A percentile compares a stretch with the other conserved stretches of the same genome.
phyloP scores from a whole-genome alignment of 2,888 invertebrate genomes.

The Drosophila sordidapex region DNA sequence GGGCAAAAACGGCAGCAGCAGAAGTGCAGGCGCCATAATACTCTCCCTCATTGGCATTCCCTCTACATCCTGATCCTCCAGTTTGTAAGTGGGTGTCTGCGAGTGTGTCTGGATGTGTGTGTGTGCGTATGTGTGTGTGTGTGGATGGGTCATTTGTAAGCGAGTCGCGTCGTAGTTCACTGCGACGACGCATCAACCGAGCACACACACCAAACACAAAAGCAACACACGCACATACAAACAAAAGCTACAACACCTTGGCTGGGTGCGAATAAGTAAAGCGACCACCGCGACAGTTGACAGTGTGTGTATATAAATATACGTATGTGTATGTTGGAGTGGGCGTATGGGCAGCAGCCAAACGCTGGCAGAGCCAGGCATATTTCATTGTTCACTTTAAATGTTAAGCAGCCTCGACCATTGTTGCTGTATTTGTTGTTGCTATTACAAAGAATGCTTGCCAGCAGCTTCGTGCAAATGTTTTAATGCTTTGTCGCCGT shows the following conservation, averaged over 20 bases:
- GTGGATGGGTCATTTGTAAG: conserved; percentile 70
- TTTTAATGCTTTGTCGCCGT: conserved; percentile 68
- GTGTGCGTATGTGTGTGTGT: conserved; percentile 15
- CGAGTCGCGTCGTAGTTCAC: conserved; percentile 52
- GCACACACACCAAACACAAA: conserved; percentile 25
- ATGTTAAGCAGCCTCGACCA: conserved; percentile 71
- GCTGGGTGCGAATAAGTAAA: conserved; percentile 72
- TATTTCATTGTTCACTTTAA: conserved; percentile 81
- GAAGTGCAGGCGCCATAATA: conserved; percentile 53
- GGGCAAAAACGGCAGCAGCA: conserved; percentile 50
- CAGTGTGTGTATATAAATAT: not conserved
- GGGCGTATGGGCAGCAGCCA: conserved; percentile 37
- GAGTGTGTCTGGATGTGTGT: conserved; percentile 4
- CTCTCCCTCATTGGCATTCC: conserved; percentile 22
- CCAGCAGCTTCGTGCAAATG: conserved; percentile 59
- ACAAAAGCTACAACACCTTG: conserved; percentile 63
- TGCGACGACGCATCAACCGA: conserved; percentile 44
- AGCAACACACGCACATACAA: conserved; percentile 27
- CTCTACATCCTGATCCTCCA: conserved; percentile 7
- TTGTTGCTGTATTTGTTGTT: conserved; percentile 27
- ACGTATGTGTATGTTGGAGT: not conserved
- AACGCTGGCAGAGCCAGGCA: conserved; percentile 46
- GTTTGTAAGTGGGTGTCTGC: not conserved
- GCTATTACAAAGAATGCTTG: conserved; percentile 45
- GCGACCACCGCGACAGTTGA: conserved; percentile 4